phyloP scores from a whole-genome alignment of 2,888 invertebrate species.

The Stenodera caucasica region DNA sequence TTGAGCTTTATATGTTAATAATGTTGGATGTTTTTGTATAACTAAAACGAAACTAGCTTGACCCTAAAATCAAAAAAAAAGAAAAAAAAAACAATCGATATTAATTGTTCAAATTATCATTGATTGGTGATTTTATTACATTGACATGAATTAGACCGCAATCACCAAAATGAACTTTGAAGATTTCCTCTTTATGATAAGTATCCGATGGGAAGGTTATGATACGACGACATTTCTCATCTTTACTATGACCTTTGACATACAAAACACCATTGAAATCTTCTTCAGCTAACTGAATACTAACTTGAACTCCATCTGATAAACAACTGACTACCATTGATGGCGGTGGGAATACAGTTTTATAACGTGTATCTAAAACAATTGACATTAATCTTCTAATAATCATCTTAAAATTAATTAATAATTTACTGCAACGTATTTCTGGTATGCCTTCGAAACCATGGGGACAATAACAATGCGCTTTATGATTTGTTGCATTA shows the following conservation, averaged over 20 bases:
- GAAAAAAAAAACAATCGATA: no score
- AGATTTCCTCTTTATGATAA: constrained; percentile 68
- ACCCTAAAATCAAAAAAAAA: constrained; percentile 61
- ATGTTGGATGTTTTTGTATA: constrained; percentile 94
- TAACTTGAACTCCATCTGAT: constrained; percentile 89
- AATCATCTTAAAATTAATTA: background rate
- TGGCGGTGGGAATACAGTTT: constrained; percentile 80
- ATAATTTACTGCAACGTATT: constrained; percentile 67
- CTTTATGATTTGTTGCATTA: constrained; percentile 74
- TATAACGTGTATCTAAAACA: constrained; percentile 48
- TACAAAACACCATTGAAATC: constrained; percentile 90
- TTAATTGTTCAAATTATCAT: no score
- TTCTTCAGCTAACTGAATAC: constrained; percentile 71
- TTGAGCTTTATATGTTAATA: constrained; percentile 92
- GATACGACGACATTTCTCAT: constrained; percentile 83
- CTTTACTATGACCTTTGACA: constrained; percentile 93
- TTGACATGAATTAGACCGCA: constrained; percentile 91
- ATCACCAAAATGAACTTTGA: constrained; percentile 80
- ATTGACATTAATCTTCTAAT: constrained; percentile 18
- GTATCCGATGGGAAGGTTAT: constrained; percentile 73
- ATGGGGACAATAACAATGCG: constrained; percentile 75
- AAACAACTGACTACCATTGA: constrained; percentile 87
- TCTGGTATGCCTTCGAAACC: constrained; percentile 79
- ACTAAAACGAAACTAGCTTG: constrained; percentile 92
- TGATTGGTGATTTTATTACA: constrained; percentile 59